Evolutionary conservation across 2,797 vertebrate genomes (phyloP).

Genomic region (Sciurus carolinensis): DNA sequence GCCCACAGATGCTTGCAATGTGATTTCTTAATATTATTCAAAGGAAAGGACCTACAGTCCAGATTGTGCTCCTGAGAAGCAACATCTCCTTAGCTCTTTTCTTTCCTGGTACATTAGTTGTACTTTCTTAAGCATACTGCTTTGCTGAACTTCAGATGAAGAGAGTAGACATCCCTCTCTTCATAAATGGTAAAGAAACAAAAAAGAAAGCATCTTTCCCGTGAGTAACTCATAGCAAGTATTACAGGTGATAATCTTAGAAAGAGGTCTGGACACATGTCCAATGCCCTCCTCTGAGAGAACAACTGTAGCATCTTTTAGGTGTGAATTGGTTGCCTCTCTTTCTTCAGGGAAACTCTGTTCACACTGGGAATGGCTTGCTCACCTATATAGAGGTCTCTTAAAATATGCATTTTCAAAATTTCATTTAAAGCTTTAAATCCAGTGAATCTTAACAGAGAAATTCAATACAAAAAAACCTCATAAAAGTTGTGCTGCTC

Average conservation of each 20-base stretch:
- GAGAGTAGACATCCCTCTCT: not conserved
- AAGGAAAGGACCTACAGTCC: slow-evolving; percentile 75
- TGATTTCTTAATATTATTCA: slow-evolving; percentile 73
- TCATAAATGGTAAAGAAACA: not conserved
- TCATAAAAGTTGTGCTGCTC: not conserved
- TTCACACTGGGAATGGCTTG: not conserved
- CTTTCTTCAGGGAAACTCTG: not conserved
- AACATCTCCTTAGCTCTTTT: slow-evolving; percentile 74
- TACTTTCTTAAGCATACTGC: slow-evolving; percentile 77
- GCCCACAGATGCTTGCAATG: not conserved
- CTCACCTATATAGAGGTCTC: not conserved
- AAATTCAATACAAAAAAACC: not conserved
- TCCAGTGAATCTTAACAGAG: not conserved
- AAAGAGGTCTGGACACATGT: not conserved
- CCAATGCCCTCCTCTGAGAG: not conserved
- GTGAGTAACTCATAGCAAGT: not conserved
- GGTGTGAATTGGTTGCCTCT: not conserved
- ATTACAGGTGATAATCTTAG: slow-evolving; percentile 36
- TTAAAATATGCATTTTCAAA: slow-evolving; percentile 3
- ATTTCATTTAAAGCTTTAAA: slow-evolving; percentile 27
- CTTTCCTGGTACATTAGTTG: slow-evolving; percentile 75
- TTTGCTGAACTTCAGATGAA: slow-evolving; percentile 74
- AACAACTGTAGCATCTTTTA: not conserved
- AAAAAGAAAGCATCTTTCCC: not conserved
- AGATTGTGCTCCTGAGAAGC: slow-evolving; percentile 65